Percentiles rank a stretch among this genome's conserved stretches.
These are phyloP conservation scores for Tyrannus savana DNA, from an alignment of 2,113 vertebrate genomes.

Conservation along the genomic window DNA sequence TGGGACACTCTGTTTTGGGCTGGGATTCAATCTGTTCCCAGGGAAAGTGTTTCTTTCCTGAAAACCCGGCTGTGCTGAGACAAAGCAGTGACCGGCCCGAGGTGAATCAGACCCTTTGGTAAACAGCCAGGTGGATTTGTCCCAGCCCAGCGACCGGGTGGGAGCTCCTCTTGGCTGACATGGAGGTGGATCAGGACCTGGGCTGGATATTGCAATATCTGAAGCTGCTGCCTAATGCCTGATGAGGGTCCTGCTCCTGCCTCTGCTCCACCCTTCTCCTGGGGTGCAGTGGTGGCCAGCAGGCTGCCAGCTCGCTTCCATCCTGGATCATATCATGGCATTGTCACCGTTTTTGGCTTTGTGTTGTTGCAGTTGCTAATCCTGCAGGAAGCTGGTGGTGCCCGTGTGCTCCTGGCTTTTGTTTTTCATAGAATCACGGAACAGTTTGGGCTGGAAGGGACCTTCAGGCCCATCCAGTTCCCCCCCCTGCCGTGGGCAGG, in stretches of 20 bases:
- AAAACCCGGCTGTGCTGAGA: background rate
- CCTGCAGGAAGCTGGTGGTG: background rate
- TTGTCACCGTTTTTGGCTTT: background rate
- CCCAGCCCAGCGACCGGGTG: rapidly evolving
- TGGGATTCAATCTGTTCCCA: background rate
- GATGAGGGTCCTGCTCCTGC: background rate
- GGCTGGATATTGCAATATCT: background rate
- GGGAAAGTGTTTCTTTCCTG: background rate
- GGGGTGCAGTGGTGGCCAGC: background rate
- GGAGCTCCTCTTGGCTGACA: rapidly evolving
- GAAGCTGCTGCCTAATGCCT: background rate
- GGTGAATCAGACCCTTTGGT: background rate
- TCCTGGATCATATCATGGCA: background rate
- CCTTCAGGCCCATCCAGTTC: background rate
- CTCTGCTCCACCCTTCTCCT: background rate
- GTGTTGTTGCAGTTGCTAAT: background rate
- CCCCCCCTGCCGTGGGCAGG: background rate
- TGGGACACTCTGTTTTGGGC: background rate
- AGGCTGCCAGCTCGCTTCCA: background rate
- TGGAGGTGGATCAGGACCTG: background rate
- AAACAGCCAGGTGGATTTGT: background rate
- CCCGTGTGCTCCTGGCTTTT: background rate
- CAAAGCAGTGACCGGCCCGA: background rate
- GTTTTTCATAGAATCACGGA: background rate
- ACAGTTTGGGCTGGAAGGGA: background rate